Evolutionary conservation across 1,140 invertebrate genomes (phyloP).

Genomic region (Tribolium castaneum): DNA sequence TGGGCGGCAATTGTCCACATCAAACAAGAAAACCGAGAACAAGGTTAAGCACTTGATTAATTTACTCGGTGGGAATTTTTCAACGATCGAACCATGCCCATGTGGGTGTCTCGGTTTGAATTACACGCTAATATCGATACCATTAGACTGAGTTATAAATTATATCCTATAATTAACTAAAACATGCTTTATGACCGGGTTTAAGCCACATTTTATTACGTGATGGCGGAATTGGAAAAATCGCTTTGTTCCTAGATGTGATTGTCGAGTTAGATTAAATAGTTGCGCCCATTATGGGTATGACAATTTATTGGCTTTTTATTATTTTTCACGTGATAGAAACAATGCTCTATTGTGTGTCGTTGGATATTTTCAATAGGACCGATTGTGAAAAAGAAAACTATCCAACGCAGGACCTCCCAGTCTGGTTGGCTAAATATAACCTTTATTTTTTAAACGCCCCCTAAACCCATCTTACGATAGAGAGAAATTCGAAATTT

Average conservation of each 20-base stretch:
- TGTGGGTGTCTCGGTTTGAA: neutral
- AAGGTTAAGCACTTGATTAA: constrained; percentile 36
- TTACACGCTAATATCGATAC: neutral
- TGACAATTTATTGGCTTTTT: constrained; percentile 9
- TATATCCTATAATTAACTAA: constrained; percentile 3
- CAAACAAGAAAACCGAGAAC: constrained; percentile 1
- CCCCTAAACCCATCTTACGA: neutral
- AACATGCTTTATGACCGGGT: neutral
- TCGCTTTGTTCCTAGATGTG: neutral
- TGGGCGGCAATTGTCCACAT: constrained; percentile 11
- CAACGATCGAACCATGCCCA: neutral
- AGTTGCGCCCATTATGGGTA: neutral
- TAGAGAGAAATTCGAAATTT: neutral
- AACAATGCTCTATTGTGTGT: constrained; percentile 3
- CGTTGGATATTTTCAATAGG: neutral
- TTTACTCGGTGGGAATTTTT: constrained; percentile 7
- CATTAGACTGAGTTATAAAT: constrained; percentile 3
- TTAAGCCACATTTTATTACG: neutral
- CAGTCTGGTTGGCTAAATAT: neutral
- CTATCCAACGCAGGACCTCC: neutral
- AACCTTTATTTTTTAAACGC: neutral
- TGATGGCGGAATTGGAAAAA: constrained; percentile 21
- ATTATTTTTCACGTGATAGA: neutral
- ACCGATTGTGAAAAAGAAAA: neutral
- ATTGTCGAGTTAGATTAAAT: constrained; percentile 6